Evolutionary conservation across 1,140 invertebrate species (phyloP).

Genomic region (Drosophila cardini): DNA sequence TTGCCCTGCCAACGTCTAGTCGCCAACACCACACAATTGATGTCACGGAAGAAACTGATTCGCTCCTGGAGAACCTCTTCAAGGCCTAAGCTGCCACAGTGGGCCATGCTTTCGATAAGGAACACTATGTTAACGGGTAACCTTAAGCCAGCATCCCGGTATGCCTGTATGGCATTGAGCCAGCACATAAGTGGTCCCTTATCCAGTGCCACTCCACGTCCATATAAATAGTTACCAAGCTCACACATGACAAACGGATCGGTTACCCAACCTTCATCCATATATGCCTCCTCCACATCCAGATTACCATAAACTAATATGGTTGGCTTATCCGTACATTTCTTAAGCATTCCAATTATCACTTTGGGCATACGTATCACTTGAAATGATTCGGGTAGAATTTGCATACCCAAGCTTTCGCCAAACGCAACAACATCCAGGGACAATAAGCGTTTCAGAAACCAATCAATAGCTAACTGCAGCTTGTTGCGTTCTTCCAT

Average conservation of each 20-base stretch:
- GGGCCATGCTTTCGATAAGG: constrained; percentile 99
- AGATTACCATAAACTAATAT: constrained; percentile 97
- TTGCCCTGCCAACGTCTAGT: constrained; percentile 99
- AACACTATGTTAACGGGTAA: constrained; percentile 98
- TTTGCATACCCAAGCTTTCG: constrained; percentile 44
- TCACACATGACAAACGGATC: constrained; percentile 96
- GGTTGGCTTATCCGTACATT: constrained; percentile 91
- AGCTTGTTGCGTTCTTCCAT: constrained; percentile 20
- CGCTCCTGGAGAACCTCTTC: constrained; percentile 87
- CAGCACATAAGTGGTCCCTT: constrained; percentile 96
- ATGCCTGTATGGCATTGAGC: constrained; percentile 96
- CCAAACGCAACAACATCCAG: constrained; percentile 45
- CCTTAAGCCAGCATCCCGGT: constrained; percentile 88
- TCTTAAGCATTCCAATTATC: constrained; percentile 26
- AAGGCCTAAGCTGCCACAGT: constrained; percentile 96
- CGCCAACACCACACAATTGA: constrained; percentile 98
- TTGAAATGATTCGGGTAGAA: constrained; percentile 16
- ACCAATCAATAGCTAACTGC: constrained; percentile 24
- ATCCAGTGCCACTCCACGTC: constrained; percentile 96
- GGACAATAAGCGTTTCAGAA: constrained; percentile 33
- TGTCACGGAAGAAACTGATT: constrained; percentile 90
- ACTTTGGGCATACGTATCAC: constrained; percentile 32
- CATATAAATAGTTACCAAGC: constrained; percentile 95
- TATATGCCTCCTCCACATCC: constrained; percentile 96
- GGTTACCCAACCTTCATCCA: constrained; percentile 96